Percentiles rank a stretch among this genome's conserved stretches.
phyloP scores from a whole-genome alignment of 2,888 invertebrate genomes.

The Ornithoptera alexandrae region DNA sequence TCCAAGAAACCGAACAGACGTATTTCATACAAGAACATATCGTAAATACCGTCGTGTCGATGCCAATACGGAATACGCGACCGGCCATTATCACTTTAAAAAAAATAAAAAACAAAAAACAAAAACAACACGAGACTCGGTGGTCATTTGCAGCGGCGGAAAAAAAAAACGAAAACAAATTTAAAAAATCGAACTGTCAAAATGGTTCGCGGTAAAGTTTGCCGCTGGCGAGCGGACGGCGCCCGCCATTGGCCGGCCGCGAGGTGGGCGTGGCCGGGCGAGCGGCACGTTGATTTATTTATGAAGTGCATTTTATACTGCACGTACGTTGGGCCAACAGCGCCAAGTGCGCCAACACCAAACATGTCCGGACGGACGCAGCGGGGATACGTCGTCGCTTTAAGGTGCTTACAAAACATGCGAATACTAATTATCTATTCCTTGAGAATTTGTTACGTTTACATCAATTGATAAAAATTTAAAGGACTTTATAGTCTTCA shows the following conservation, averaged over 20 bases:
- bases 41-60: conserved; percentile 66
- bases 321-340: conserved; percentile 28
- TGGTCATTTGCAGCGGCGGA: conserved; percentile 45
- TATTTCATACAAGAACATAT: conserved; percentile 67
- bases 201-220: conserved; percentile 75
- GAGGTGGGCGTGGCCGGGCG: conserved; percentile 62
- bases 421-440: too few species aligned
- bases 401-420: too few species aligned
- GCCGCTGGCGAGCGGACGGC: conserved; percentile 50
- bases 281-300: conserved; percentile 69
- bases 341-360: conserved; percentile 9
- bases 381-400: conserved; percentile 6
- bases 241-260: conserved; percentile 55
- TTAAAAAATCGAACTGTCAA: conserved; percentile 76
- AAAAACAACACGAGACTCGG: conserved; percentile 41
- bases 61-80: conserved; percentile 58
- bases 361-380: conserved; percentile 6
- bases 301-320: conserved; percentile 68
- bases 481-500: too few species aligned
- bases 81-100: conserved; percentile 58
- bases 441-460: too few species aligned
- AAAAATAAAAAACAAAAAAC: conserved; percentile 34
- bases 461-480: too few species aligned
- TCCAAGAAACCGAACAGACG: conserved; percentile 28
- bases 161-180: conserved; percentile 52